A percentile compares a stretch with the other conserved stretches of the same genome.
Evolutionary conservation across 2,113 vertebrate species (phyloP).

Genomic region (Miniopterus natalensis): DNA sequence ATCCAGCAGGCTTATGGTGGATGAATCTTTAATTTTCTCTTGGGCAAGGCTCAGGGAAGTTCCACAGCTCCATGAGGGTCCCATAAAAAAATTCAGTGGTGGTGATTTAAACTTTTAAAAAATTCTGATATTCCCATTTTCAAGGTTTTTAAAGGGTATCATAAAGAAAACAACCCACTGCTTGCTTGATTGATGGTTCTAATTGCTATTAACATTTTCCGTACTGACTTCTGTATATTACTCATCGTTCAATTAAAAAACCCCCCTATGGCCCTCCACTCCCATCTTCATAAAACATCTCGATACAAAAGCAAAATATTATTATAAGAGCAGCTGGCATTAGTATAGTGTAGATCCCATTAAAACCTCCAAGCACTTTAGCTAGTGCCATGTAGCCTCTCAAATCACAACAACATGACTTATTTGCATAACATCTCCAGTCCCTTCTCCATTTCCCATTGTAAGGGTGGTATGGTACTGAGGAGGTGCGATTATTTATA

Average conservation of each 20-base stretch:
- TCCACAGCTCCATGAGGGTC: neutral
- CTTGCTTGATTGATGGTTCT: constrained; percentile 50
- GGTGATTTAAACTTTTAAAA: constrained; percentile 28
- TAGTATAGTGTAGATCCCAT: neutral
- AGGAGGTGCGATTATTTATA: constrained; percentile 56
- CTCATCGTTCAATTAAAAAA: neutral
- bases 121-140: constrained; percentile 47
- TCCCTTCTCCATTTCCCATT: constrained; percentile 54
- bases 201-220: constrained; percentile 34
- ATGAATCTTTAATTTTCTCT: neutral
- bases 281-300: constrained; percentile 17
- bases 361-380: neutral
- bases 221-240: neutral
- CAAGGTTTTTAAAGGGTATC: constrained; percentile 18
- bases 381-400: neutral
- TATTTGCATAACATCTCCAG: constrained; percentile 52
- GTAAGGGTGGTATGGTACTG: neutral
- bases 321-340: constrained; percentile 24
- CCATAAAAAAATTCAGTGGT: neutral
- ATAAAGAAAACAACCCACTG: constrained; percentile 32
- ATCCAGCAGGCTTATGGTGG: neutral
- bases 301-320: constrained; percentile 33
- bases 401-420: neutral
- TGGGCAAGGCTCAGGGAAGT: neutral
- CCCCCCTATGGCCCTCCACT: neutral